Evolutionary conservation across 2,113 vertebrate genomes (phyloP), one percentile per base, ranked within the genome.

Genomic region (Onychostoma macrolepis): DNA sequence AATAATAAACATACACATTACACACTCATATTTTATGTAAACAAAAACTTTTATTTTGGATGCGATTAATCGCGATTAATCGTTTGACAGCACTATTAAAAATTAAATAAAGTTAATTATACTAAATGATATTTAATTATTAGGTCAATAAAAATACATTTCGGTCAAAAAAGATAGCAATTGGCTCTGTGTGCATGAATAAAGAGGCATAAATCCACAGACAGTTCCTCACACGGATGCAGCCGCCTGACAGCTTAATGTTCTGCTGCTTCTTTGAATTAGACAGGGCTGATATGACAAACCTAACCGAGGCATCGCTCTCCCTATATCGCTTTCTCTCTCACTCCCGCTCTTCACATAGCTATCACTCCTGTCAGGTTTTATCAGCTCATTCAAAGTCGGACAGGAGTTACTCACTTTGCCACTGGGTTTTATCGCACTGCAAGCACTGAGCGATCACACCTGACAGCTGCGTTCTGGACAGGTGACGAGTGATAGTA

Each of bases 211-310:
- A 65, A 36, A 63, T 50, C 53, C 48, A 83, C 53, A 72, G 45
- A 84, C 36, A 74, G 79, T 43, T 61, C 65, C 50, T 11, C n/a
- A 82, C 48, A 65, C 8, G 56, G 30, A 50, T 21, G 41, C 58
- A 26, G 0, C 43, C 11, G 87, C 80, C 75, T 94, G 94, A 94
- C 92, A 93, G 92, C 88, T 91, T 94, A 93, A 95, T 94, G 90
- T 85, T 88, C 93, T 38, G 90, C 90, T 84, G 90, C 85, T 89
- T 88, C 90, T 87, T 84, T 72, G 80, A 83, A 90, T 93, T 90
- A 86, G 67, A 85, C 77, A 50, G 10, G 87, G 89, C 86, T 89
- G 92, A 93, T 89, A 88, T 83, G 86, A 58, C 84, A 78, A 92
- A 89, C 88, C 86, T 85, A 45, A 84, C 82, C 6, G 41, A 74